Percentiles rank a stretch among this genome's conserved stretches.
phyloP scores from a whole-genome alignment of 2,113 vertebrate genomes.

The Microcebus jonahi region DNA sequence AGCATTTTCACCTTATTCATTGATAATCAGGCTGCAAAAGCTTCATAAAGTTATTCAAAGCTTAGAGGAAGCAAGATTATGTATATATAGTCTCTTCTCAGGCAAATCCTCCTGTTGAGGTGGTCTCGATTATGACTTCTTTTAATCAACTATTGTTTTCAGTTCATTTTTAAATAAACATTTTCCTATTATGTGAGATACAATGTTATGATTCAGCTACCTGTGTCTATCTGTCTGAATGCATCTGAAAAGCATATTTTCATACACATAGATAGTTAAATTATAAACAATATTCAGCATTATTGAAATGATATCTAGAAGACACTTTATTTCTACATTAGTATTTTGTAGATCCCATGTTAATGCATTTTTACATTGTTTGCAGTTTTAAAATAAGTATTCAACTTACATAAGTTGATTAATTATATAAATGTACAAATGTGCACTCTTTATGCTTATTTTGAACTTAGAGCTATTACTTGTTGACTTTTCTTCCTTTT shows the following conservation, averaged over 20 bases:
- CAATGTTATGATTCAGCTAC: accelerated
- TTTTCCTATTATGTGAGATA: background rate
- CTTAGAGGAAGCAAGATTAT: background rate
- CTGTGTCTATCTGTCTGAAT: background rate
- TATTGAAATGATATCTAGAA: background rate
- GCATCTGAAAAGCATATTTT: background rate
- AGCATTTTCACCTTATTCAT: background rate
- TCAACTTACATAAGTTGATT: background rate
- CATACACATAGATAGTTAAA: background rate
- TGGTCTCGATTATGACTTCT: background rate
- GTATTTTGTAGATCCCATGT: background rate
- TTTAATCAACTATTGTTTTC: background rate
- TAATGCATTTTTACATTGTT: background rate
- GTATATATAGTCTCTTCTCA: accelerated
- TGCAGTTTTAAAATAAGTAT: background rate
- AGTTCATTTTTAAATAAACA: background rate
- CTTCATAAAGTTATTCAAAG: background rate
- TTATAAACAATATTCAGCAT: background rate
- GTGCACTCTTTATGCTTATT: background rate
- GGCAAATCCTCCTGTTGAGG: accelerated
- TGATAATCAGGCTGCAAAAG: background rate
- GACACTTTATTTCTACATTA: background rate
- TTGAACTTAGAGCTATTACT: background rate
- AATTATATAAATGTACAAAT: background rate
- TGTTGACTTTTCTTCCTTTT: background rate